Base-by-base conservation (phyloP, 2,113 vertebrate genomes). In the Gobio gobio region DNA sequence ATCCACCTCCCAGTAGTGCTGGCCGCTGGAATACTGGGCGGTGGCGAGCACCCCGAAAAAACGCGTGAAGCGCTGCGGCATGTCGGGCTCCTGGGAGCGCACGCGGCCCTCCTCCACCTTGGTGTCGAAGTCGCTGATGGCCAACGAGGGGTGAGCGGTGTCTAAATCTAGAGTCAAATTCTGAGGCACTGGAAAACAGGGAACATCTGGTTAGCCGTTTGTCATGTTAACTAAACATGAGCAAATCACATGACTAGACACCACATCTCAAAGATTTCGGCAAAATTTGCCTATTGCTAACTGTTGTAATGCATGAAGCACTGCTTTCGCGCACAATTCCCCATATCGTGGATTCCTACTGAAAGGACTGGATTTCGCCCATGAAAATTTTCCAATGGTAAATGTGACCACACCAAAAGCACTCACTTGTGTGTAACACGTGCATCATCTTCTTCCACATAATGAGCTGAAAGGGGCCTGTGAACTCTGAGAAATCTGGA, bases 371-470 rank as follows among this genome's bases (percentile, higher is more conserved):
- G 33, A 20, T 10, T 68, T 36, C 2, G 0, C 16, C 18, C 2
- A 4, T 36, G 40, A 22, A 43, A 22, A 26, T 47, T 66, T 16
- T 12, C 24, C 24, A 22, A 68, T 56, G 54, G 54, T 56, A 68
- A 43, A 66, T 24, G 68, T 14, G 72, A 26, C 20, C 12, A 10
- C 26, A 24, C 9, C 18, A 43, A 40, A n/a, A 63, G 14, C 63
- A 92, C 94, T 92, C 72, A 95, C 95, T 94, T 78, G 94, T 95
- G 49, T 94, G 93, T 74, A 95, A 89, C 66, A 94, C 92, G 0
- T 95, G 94, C 93, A 95, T 93, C 95, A 95, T 95, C 87, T 95
- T 95, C 89, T 95, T 95, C 95, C 95, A 95, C 90, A 95, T 89
- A 73, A 95, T 95, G 18, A 95, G 94, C 90, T 95, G 95, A 80